These are phyloP conservation scores for Hirtodrosophila duncani DNA, from an alignment of 2,888 invertebrate species.

Conservation along the genomic window DNA sequence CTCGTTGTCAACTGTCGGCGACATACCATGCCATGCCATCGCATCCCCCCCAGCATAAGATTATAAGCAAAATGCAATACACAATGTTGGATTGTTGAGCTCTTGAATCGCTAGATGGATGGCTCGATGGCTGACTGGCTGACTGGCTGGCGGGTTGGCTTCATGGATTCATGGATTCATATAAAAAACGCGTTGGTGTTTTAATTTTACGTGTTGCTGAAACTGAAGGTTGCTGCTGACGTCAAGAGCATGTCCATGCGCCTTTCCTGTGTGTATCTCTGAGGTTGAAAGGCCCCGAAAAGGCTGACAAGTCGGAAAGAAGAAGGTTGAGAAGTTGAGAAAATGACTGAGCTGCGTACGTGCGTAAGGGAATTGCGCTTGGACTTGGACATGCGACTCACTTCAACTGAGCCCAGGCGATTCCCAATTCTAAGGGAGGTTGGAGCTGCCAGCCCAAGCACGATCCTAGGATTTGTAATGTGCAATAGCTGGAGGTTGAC, in stretches of 20 bases:
- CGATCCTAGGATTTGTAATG: conserved; percentile 32
- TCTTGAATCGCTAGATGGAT: conserved; percentile 14
- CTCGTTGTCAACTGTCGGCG: conserved; percentile 30
- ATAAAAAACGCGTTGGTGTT: conserved; percentile 64
- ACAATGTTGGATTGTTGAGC: conserved; percentile 45
- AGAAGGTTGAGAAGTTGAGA: conserved; percentile 41
- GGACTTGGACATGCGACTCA: conserved; percentile 55
- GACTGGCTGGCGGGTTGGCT: conserved; percentile 29
- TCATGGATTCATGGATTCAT: conserved; percentile 37
- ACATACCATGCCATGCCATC: conserved; percentile 20
- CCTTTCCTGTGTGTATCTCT: conserved; percentile 40
- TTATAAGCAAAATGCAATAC: conserved; percentile 70
- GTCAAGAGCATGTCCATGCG: conserved; percentile 29
- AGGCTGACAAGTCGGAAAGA: conserved; percentile 9
- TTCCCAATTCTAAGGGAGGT: too few species aligned
- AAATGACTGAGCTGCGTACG: conserved; percentile 66
- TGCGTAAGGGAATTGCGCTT: conserved; percentile 64
- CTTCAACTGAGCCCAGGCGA: conserved; percentile 33
- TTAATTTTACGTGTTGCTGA: conserved; percentile 65
- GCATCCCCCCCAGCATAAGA: conserved; percentile 32
- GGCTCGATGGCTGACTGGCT: conserved; percentile 35
- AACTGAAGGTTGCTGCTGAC: conserved; percentile 35
- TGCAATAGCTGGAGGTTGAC: conserved; percentile 11
- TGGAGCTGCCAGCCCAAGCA: conserved; percentile 6
- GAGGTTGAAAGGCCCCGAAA: conserved; percentile 28